Conservation (phyloP, 2,888 invertebrate species). For the Trachelus iudaicus region DNA sequence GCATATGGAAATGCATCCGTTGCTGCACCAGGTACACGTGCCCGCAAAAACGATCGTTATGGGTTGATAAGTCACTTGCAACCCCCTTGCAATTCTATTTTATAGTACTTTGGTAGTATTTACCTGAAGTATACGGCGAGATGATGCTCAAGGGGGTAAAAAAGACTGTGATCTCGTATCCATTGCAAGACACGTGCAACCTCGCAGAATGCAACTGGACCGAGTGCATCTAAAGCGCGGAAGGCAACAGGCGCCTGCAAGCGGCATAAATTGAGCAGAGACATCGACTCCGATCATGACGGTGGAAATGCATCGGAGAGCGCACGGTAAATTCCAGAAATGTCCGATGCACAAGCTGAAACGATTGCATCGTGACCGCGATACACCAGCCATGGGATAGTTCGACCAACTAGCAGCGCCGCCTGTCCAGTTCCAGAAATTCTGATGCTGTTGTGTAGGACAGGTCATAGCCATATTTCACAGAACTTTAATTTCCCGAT, state of each 20-base stretch:
- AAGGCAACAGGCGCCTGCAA: background rate
- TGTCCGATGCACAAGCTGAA: background rate
- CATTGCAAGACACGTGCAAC: background rate
- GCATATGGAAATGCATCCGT: background rate
- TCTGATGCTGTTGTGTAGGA: background rate
- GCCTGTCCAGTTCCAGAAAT: background rate
- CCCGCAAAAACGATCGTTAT: background rate
- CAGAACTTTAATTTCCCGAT: background rate
- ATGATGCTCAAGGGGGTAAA: too few species aligned
- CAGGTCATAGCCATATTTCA: background rate
- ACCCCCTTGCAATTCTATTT: too few species aligned
- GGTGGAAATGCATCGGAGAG: background rate
- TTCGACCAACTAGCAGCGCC: background rate
- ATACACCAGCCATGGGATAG: background rate
- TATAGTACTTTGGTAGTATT: too few species aligned
- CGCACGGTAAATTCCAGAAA: background rate
- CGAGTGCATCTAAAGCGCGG: background rate
- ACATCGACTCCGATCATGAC: background rate
- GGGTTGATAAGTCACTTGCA: too few species aligned
- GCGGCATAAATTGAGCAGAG: background rate
- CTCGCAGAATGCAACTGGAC: background rate
- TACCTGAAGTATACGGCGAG: too few species aligned
- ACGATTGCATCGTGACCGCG: background rate
- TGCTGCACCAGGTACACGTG: too few species aligned
- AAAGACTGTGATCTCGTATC: background rate